These are phyloP conservation scores for Euwallacea fornicatus DNA, from an alignment of 1,140 invertebrate species.

Conservation along the genomic window DNA sequence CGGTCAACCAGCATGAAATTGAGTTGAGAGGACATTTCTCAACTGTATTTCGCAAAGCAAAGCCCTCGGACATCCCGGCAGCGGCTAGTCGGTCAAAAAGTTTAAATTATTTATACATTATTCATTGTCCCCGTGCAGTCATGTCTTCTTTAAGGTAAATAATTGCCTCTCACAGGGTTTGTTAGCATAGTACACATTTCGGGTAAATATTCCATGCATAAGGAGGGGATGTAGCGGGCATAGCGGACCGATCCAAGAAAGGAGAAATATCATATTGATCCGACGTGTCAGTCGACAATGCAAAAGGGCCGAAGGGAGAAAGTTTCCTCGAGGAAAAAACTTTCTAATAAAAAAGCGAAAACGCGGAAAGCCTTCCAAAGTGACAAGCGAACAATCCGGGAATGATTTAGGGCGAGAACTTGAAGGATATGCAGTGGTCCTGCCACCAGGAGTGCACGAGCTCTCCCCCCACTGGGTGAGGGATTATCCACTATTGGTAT, in stretches of 20 bases:
- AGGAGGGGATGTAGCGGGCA: too few relatives aligned
- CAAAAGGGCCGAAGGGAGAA: constrained; percentile 3
- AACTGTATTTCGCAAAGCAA: constrained; percentile 37
- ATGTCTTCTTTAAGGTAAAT: not conserved
- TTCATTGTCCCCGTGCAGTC: constrained; percentile 19
- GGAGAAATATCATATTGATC: constrained; percentile 9
- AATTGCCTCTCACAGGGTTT: not conserved
- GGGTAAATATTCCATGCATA: too few relatives aligned
- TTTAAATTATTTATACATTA: constrained; percentile 40
- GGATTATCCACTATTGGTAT: constrained; percentile 52
- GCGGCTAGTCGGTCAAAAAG: constrained; percentile 36
- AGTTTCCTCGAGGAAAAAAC: constrained; percentile 20
- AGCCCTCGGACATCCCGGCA: constrained; percentile 16
- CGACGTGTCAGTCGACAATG: constrained; percentile 2
- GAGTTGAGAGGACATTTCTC: constrained; percentile 50
- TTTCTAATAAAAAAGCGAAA: constrained; percentile 35
- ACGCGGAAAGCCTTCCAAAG: constrained; percentile 26
- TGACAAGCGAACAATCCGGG: constrained; percentile 36
- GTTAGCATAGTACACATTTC: not conserved
- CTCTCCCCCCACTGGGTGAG: constrained; percentile 36
- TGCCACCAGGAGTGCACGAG: constrained; percentile 34
- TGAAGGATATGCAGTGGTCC: constrained; percentile 36
- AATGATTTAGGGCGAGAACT: constrained; percentile 34
- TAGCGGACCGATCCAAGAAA: too few relatives aligned
- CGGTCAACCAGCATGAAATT: constrained; percentile 51